phyloP scores from a whole-genome alignment of 2,888 invertebrate genomes.

The Eristalis tenax region DNA sequence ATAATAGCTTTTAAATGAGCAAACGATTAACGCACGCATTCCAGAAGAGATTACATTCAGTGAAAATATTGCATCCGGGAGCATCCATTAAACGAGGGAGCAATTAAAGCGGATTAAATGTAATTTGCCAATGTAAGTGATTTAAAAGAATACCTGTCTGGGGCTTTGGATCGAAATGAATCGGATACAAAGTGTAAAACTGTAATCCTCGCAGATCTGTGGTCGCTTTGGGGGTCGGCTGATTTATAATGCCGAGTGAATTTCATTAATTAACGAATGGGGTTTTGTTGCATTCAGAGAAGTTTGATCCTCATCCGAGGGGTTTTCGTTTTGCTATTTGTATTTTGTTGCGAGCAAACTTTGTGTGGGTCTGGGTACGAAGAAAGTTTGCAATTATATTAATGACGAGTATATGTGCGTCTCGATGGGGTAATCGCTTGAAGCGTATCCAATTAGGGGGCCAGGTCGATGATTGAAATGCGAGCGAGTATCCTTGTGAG shows the following conservation, averaged over 20 bases:
- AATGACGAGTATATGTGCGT: background rate
- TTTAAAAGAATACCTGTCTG: background rate
- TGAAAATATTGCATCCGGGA: background rate
- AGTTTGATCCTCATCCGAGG: background rate
- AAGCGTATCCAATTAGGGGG: too few relatives aligned
- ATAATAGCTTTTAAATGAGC: background rate
- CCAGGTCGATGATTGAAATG: too few relatives aligned
- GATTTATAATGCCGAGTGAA: too few relatives aligned
- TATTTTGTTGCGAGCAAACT: background rate
- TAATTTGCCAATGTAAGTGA: slow-evolving; percentile 39
- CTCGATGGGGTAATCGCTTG: background rate
- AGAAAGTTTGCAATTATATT: background rate
- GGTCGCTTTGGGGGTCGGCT: background rate
- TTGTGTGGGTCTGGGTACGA: background rate
- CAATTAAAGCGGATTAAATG: slow-evolving; percentile 44
- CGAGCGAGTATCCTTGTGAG: too few relatives aligned
- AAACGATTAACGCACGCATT: background rate
- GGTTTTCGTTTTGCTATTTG: background rate
- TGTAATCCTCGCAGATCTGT: background rate
- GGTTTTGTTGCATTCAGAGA: background rate
- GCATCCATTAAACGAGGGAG: background rate
- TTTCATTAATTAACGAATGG: background rate
- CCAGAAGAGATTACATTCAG: background rate
- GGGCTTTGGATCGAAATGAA: background rate
- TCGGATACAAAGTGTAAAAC: background rate